A percentile compares a stretch with the other conserved stretches of the same genome.
Evolutionary conservation across 2,113 vertebrate species (phyloP).

Genomic region (Galbula dea): DNA sequence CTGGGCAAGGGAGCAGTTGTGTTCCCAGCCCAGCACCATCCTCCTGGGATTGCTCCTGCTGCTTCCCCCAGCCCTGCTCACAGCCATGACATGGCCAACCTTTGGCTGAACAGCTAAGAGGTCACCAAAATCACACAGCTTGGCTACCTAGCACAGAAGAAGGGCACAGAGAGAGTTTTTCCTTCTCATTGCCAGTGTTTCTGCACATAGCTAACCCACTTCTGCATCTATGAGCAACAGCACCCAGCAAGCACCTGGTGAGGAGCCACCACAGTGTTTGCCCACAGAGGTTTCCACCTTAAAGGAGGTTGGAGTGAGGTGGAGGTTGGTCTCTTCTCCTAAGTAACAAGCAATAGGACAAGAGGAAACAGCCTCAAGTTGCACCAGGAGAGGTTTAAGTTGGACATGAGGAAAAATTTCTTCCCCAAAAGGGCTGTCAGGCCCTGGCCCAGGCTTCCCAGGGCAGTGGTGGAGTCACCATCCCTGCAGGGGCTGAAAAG

Average conservation of each 20-base stretch:
- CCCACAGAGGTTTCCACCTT: neutral
- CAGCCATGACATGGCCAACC: neutral
- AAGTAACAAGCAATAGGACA: too few relatives aligned
- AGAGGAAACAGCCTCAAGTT: too few relatives aligned
- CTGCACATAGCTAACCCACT: neutral
- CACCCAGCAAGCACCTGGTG: rapidly evolving
- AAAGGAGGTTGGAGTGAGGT: too few relatives aligned
- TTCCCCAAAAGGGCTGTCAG: too few relatives aligned
- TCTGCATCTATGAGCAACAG: neutral
- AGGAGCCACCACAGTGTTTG: rapidly evolving
- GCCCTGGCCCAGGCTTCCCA: too few relatives aligned
- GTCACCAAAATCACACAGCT: too few relatives aligned
- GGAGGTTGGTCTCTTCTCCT: too few relatives aligned
- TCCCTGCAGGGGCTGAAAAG: too few relatives aligned
- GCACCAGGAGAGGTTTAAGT: too few relatives aligned
- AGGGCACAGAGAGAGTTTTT: neutral
- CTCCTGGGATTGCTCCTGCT: neutral
- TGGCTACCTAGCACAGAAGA: too few relatives aligned
- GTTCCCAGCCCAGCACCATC: neutral
- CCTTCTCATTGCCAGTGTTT: neutral
- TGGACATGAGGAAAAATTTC: too few relatives aligned
- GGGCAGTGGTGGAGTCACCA: too few relatives aligned
- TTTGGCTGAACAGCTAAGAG: neutral
- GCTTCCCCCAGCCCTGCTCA: neutral
- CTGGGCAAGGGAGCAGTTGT: neutral